phyloP scores from a whole-genome alignment of 2,113 vertebrate species.

The Hyperopisus bebe region DNA sequence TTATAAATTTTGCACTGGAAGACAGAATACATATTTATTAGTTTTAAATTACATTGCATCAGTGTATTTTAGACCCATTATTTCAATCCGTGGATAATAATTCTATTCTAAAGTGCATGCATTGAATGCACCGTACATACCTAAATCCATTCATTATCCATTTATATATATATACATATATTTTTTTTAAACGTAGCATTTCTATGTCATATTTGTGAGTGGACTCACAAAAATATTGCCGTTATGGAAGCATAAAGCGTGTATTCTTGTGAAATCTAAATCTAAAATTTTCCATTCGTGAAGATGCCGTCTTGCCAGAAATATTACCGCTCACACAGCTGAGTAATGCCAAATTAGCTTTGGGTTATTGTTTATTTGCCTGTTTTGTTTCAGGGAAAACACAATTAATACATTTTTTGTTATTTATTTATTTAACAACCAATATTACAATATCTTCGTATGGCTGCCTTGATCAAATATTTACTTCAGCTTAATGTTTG shows the following conservation, averaged over 20 bases:
- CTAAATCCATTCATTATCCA: constrained; percentile 30
- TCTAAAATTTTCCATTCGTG: neutral
- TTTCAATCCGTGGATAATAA: constrained; percentile 31
- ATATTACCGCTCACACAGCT: no score
- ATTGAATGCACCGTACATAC: constrained; percentile 41
- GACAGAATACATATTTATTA: constrained; percentile 24
- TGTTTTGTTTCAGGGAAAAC: neutral
- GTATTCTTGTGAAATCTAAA: neutral
- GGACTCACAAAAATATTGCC: constrained; percentile 17
- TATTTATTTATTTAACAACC: neutral
- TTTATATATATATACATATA: constrained; percentile 24
- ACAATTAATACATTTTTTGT: neutral
- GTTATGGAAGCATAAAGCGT: neutral
- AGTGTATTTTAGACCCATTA: constrained; percentile 25
- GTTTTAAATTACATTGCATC: constrained; percentile 21
- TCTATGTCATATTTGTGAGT: constrained; percentile 14
- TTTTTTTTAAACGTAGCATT: constrained; percentile 5
- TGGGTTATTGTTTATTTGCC: neutral
- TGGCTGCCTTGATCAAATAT: neutral
- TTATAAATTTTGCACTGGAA: constrained; percentile 6
- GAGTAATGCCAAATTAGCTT: neutral
- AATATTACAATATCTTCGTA: neutral
- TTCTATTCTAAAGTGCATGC: constrained; percentile 40
- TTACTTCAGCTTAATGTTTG: neutral
- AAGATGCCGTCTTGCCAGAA: neutral